Percentiles rank a stretch among this genome's conserved stretches.
These are phyloP conservation scores for Yponomeuta plumbellus DNA, from an alignment of 2,888 invertebrate genomes.

Conservation along the genomic window DNA sequence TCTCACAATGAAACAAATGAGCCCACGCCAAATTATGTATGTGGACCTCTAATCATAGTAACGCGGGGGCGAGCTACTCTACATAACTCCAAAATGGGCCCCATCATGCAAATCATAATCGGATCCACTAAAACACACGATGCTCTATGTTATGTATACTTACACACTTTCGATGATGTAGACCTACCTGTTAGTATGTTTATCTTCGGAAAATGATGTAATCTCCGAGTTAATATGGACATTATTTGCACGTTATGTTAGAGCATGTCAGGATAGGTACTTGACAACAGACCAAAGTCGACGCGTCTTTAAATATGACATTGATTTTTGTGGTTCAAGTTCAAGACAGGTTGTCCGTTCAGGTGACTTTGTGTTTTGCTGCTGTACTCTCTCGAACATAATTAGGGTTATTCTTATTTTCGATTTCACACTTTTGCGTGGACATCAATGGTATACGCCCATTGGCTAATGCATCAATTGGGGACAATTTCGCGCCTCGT, in stretches of 20 bases:
- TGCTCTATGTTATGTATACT: conserved; percentile 5
- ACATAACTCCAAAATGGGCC: conserved; percentile 16
- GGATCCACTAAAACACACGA: conserved; percentile 5
- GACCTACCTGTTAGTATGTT: conserved; percentile 6
- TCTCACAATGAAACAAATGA: conserved; percentile 35
- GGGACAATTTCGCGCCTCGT: conserved; percentile 58
- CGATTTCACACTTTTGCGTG: conserved; percentile 35
- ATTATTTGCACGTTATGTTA: conserved; percentile 61
- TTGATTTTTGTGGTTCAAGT: conserved; percentile 63
- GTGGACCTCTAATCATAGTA: conserved; percentile 31
- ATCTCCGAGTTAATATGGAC: conserved; percentile 42
- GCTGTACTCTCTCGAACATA: not conserved
- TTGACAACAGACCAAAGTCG: conserved; percentile 36
- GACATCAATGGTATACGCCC: conserved; percentile 11
- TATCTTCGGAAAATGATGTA: conserved; percentile 46
- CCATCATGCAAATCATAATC: conserved; percentile 11
- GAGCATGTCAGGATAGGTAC: conserved; percentile 34
- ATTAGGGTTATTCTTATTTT: conserved; percentile 9
- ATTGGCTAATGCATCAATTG: conserved; percentile 59
- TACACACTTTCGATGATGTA: conserved; percentile 4
- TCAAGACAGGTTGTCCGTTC: conserved; percentile 40
- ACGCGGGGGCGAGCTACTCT: conserved; percentile 40
- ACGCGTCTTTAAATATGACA: conserved; percentile 41
- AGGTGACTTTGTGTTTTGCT: conserved; percentile 10
- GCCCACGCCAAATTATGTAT: conserved; percentile 43